These are phyloP conservation scores for Cinclus mexicanus DNA, from an alignment of 2,113 vertebrate genomes.

Conservation along the genomic window DNA sequence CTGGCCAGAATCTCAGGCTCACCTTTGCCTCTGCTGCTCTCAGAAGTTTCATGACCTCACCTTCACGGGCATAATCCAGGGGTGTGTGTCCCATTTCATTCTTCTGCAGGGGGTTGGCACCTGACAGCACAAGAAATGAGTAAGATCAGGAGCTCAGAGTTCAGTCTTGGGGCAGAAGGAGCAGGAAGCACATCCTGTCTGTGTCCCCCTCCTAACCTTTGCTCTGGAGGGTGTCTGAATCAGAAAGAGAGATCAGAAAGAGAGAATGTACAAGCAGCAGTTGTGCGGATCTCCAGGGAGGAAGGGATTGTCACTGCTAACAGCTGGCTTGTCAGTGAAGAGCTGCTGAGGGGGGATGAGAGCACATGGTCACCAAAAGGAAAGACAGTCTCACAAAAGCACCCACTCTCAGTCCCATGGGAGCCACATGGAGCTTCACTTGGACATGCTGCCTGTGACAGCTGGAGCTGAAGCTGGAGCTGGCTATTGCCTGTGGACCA, in stretches of 20 bases:
- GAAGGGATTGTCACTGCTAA: not conserved
- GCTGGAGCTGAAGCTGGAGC: not conserved
- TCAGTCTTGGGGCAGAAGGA: constrained; percentile 30
- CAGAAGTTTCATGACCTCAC: constrained; percentile 84
- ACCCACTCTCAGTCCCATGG: not conserved
- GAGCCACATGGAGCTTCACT: not conserved
- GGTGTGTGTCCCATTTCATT: constrained; percentile 91
- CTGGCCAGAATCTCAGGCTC: not conserved
- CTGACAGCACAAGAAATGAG: constrained; percentile 65
- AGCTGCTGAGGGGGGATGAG: not conserved
- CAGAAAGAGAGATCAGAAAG: not conserved
- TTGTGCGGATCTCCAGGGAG: accelerated
- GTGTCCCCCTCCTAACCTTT: not conserved
- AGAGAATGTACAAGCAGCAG: not conserved
- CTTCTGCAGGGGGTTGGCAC: constrained; percentile 89
- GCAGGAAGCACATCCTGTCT: not conserved
- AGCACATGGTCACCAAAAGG: not conserved
- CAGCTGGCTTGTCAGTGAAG: not conserved
- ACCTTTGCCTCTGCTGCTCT: constrained; percentile 86
- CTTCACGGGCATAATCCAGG: constrained; percentile 88
- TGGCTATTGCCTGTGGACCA: not conserved
- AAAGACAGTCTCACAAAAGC: not conserved
- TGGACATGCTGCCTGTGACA: not conserved
- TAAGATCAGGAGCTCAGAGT: not conserved
- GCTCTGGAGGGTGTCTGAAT: not conserved